Evolutionary conservation across 2,797 vertebrate species (phyloP), one percentile per base, ranked within the genome.

Genomic region (Melanotaenia nigrans): DNA sequence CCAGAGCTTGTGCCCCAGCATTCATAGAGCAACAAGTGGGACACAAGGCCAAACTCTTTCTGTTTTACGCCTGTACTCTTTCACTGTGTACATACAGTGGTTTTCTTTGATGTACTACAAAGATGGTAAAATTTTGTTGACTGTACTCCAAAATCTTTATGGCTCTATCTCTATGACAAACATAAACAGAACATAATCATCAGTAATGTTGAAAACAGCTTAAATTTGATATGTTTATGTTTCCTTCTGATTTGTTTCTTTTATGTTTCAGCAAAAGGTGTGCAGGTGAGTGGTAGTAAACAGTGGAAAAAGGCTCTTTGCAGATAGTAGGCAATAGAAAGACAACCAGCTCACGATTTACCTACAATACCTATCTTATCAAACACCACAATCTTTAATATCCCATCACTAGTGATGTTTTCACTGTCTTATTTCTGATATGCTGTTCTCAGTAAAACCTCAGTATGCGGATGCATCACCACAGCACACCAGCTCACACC

Each of bases 381-480:
- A 14, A 45, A 10, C 28, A 3, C 22, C 2, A 32, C 56, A 60
- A 9, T 51, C 20, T 10, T 22, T 54, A 49, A 24, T 42, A 36
- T 71, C 30, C 38, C 8, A 75, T 45, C 20, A 24, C 20, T 20
- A 5, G 18, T 35, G 25, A 20, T 4, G 59, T 30, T 65, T 55
- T 61, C 20, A 60, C 20, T 53, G 42, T 33, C 14, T 70, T 61
- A 25, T 22, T 64, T 18, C 16, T 74, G 49, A 55, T 59, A 33
- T 56, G 32, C 55, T 58, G 38, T 77, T 87, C 78, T 81, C 5
- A 30, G 78, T 71, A 89, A 91, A 92, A 87, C 89, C 91, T 85
- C 90, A 85, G 53, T 1, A 24, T 65, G 70, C 68, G 2, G 77
- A 85, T 77, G 71, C 65, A 63, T 35, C 49, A 74, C 75, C 55